Percentiles rank a stretch among this genome's conserved stretches.
phyloP scores from a whole-genome alignment of 92 coral and sea anemone species.

The Ricordea florida region DNA sequence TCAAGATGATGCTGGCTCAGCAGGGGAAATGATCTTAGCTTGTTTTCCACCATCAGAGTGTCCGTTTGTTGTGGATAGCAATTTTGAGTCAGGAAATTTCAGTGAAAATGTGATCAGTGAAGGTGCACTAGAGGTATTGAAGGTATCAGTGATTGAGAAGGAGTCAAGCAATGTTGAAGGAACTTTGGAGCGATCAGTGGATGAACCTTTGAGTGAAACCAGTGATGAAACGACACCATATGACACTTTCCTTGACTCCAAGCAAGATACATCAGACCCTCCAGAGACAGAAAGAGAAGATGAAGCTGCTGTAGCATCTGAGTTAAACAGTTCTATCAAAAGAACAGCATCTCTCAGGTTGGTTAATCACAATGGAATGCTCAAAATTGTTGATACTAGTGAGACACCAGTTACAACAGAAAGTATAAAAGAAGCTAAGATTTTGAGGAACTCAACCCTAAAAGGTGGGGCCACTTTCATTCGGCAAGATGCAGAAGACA shows the following conservation, averaged over 20 bases:
- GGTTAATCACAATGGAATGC: background rate
- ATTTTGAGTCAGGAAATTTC: background rate
- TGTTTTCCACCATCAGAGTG: conserved; percentile 27
- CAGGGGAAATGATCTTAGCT: conserved; percentile 4
- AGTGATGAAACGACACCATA: too few relatives aligned
- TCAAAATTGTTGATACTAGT: background rate
- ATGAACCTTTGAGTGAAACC: too few relatives aligned
- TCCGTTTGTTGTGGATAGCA: conserved; percentile 21
- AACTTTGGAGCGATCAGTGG: too few relatives aligned
- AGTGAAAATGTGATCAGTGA: background rate
- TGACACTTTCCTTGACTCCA: too few relatives aligned
- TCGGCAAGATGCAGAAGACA: too few relatives aligned
- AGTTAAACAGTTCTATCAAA: background rate
- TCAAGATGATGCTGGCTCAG: conserved; percentile 1
- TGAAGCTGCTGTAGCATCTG: too few relatives aligned
- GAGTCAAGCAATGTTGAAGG: too few relatives aligned
- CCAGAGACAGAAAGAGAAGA: background rate
- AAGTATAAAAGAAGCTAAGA: background rate
- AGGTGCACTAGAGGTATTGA: background rate
- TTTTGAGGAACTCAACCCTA: background rate
- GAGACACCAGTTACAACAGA: background rate
- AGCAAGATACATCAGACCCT: background rate
- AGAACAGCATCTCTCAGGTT: conserved; percentile 4
- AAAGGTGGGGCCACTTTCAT: background rate
- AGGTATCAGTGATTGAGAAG: too few relatives aligned